These are phyloP conservation scores for Micromussa lordhowensis DNA, from an alignment of 92 coral and sea anemone species.

Conservation along the genomic window DNA sequence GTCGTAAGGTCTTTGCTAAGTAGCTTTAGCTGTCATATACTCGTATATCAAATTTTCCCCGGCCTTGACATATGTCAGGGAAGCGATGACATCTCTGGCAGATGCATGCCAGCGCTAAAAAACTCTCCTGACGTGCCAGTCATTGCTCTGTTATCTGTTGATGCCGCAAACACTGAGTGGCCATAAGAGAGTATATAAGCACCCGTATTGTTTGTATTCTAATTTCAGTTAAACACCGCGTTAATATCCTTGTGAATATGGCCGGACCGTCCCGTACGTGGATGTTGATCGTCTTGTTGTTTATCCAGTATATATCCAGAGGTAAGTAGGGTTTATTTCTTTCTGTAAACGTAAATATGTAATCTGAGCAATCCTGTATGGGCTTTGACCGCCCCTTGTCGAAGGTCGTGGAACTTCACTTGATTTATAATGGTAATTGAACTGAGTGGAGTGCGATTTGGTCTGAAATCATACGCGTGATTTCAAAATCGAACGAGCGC, in stretches of 20 bases:
- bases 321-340: constrained; percentile 44
- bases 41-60: constrained; percentile 48
- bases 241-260: constrained; percentile 8
- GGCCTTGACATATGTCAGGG: constrained; percentile 42
- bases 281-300: constrained; percentile 7
- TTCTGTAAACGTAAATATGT: constrained; percentile 46
- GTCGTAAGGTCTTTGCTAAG: constrained; percentile 71
- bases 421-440: too few species aligned
- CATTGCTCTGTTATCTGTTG: constrained; percentile 54
- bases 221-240: constrained; percentile 38
- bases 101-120: constrained; percentile 36
- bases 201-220: constrained; percentile 38
- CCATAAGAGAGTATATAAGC: constrained; percentile 48
- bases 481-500: too few species aligned
- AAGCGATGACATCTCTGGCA: constrained; percentile 48
- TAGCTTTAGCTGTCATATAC: constrained; percentile 71
- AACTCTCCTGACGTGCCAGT: constrained; percentile 49
- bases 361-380: constrained; percentile 59
- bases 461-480: too few species aligned
- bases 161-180: constrained; percentile 45
- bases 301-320: constrained; percentile 1
- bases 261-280: constrained; percentile 34
- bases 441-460: too few species aligned
- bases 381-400: constrained; percentile 49
- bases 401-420: constrained; percentile 41